These are phyloP conservation scores for Pollenia angustigena DNA, from an alignment of 2,888 invertebrate genomes.

Conservation along the genomic window DNA sequence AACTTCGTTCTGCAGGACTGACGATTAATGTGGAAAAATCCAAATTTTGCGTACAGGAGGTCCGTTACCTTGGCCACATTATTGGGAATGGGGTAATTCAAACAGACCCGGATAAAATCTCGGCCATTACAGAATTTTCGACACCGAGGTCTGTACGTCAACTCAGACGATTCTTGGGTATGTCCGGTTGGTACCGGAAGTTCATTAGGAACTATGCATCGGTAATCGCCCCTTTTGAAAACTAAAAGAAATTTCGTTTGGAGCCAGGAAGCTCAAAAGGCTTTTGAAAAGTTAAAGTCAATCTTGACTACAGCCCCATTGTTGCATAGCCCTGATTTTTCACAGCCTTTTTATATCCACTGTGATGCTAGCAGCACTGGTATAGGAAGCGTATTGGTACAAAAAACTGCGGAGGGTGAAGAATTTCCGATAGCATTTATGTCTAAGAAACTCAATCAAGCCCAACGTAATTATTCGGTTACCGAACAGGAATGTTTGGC, in stretches of 20 bases:
- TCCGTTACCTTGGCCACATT: background rate
- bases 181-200: background rate
- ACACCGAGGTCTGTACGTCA: background rate
- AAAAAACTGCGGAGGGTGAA: background rate
- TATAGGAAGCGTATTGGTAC: constrained; percentile 1
- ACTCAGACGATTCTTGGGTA: constrained; percentile 4
- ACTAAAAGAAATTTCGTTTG: background rate
- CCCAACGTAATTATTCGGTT: background rate
- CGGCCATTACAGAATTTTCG: background rate
- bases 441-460: constrained; percentile 6
- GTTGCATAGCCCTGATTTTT: background rate
- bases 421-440: background rate
- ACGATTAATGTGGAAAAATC: constrained; percentile 39
- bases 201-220: background rate
- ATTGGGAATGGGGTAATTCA: background rate
- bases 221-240: background rate
- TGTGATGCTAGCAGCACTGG: background rate
- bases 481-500: constrained; percentile 6
- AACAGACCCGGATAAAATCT: background rate
- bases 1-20: constrained; percentile 29
- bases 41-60: background rate
- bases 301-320: background rate
- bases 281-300: background rate
- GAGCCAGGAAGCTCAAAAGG: background rate
- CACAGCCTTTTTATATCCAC: background rate